Evolutionary conservation across 2,113 vertebrate genomes (phyloP).

Genomic region (Sylvia atricapilla): DNA sequence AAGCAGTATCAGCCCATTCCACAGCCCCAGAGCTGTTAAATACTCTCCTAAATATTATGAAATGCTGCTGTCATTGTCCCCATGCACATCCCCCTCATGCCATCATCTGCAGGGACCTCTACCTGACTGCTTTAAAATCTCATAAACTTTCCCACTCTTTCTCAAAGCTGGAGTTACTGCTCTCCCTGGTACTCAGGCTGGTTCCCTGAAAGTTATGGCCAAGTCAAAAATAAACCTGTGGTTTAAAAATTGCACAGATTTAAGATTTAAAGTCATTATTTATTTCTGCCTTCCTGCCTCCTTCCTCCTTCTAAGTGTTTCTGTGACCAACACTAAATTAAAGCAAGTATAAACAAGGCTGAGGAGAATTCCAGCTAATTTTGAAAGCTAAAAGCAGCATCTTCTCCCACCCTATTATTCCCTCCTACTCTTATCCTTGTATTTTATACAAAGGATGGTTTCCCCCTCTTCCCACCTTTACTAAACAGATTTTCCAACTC

Average conservation of each 20-base stretch:
- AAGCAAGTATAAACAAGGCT: constrained; percentile 6
- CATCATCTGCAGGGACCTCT: not conserved
- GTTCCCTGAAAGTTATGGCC: not conserved
- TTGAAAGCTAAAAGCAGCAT: not conserved
- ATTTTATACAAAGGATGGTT: not conserved
- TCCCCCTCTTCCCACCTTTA: not conserved
- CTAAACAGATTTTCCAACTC: not conserved
- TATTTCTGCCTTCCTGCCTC: not conserved
- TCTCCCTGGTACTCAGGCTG: not conserved
- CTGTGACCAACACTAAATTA: constrained; percentile 3
- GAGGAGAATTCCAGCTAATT: not conserved
- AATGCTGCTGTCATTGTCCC: not conserved
- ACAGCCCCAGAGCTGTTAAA: not conserved
- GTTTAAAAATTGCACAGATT: constrained; percentile 29
- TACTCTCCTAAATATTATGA: constrained; percentile 41
- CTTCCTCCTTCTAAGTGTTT: not conserved
- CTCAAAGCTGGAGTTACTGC: not conserved
- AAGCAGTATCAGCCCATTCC: not conserved
- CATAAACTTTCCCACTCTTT: constrained; percentile 19
- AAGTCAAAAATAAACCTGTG: constrained; percentile 23
- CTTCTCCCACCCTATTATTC: not conserved
- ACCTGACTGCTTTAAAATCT: constrained; percentile 30
- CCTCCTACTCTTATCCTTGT: not conserved
- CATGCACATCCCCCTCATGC: not conserved
- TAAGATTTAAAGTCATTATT: not conserved